Percentiles rank a stretch among this genome's conserved stretches.
phyloP scores from a whole-genome alignment of 2,888 invertebrate genomes.

The Apotomis turbidana region DNA sequence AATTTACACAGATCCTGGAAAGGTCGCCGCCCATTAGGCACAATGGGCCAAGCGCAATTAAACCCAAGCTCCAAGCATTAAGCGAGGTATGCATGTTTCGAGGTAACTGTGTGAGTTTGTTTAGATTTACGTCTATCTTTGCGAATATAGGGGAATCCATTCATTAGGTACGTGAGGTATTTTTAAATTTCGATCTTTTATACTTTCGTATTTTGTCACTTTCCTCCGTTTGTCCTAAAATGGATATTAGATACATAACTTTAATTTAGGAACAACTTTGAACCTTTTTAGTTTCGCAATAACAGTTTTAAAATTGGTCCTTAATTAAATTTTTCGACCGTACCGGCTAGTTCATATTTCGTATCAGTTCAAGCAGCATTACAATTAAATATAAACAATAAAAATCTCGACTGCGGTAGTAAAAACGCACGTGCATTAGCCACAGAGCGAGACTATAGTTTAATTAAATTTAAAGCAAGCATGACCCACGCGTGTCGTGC shows the following conservation, averaged over 20 bases:
- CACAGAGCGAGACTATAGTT: not conserved
- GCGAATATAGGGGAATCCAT: no score
- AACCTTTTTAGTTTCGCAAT: no score
- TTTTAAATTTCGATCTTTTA: no score
- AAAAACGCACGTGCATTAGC: not conserved
- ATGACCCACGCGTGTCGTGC: not conserved
- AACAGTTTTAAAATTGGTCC: no score
- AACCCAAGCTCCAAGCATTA: slow-evolving; percentile 4
- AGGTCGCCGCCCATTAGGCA: slow-evolving; percentile 4
- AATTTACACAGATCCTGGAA: slow-evolving; percentile 5
- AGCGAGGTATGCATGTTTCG: slow-evolving; percentile 1
- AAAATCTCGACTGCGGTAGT: not conserved
- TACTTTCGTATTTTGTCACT: no score
- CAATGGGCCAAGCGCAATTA: slow-evolving; percentile 15
- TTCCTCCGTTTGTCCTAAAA: no score
- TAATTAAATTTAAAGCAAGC: not conserved
- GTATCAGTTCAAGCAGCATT: not conserved
- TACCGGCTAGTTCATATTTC: no score
- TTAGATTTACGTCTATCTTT: not conserved
- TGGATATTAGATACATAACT: no score
- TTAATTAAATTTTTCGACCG: no score
- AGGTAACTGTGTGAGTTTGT: not conserved
- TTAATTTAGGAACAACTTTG: no score
- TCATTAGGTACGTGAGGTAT: no score
- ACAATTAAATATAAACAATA: not conserved